Evolutionary conservation across 2,797 vertebrate species (phyloP), one percentile per base, ranked within the genome.

Genomic region (Cuculus canorus): DNA sequence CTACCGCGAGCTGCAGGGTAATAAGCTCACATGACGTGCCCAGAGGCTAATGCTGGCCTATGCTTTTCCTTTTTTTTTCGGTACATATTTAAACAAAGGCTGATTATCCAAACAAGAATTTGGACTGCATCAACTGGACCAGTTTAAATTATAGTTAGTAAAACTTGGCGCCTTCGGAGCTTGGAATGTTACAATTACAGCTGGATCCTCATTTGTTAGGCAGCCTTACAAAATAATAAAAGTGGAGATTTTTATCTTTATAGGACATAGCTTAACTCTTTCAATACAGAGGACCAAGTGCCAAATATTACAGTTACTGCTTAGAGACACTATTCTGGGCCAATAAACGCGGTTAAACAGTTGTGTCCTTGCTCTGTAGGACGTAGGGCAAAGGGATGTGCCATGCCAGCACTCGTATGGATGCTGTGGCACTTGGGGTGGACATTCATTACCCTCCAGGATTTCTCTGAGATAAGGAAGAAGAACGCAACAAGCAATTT

Each of bases 11-110:
- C 98, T 97, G 73, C 92, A 21, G 97, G 98, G 96, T 98, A 98
- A 98, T 98, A 98, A 98, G 98, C 98, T 99, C 98, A 98, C 98
- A 98, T 98, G 98, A 98, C 98, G 97, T 97, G 96, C 97, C 97
- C 97, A 90, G 88, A 97, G 98, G 98, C 98, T 98, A 97, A 98
- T 98, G 98, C 98, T 97, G 98, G 96, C 97, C 98, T 97, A 87
- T 91, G 93, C 95, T 97, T 95, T 96, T 97, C 96, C 96, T 95
- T 86, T 97, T 97, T 97, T 39, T 95, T 97, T 96, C n/a, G 11
- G 96, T 98, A 95, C 97, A 94, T 98, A 97, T 93, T 98, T 98
- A 98, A 98, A 99, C 98, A 99, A 98, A 98, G 98, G 97, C 96
- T 96, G 97, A 98, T 99, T 98, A 98, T 99, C 98, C 98, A 98